phyloP scores from a whole-genome alignment of 2,888 invertebrate genomes.

The Pseudeuparius sepicola region DNA sequence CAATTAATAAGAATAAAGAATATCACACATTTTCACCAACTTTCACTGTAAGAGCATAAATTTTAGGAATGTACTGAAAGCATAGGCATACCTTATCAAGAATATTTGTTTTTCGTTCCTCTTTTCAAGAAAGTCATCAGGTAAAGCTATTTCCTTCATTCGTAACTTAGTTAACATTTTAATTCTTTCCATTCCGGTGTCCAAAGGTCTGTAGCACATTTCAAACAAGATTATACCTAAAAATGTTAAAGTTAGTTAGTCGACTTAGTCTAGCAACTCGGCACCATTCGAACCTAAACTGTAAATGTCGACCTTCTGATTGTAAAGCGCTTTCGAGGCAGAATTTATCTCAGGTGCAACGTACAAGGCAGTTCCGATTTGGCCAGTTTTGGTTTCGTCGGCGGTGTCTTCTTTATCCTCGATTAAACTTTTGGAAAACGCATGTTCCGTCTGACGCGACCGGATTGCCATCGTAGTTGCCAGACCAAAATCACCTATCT shows the following conservation, averaged over 20 bases:
- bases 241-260: conserved; percentile 16
- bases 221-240: conserved; percentile 89
- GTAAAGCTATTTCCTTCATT: conserved; percentile 57
- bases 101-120: conserved; percentile 47
- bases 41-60: too few relatives aligned
- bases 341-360: conserved; percentile 85
- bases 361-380: conserved; percentile 91
- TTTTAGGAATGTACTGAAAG: too few relatives aligned
- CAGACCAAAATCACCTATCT: conserved; percentile 96
- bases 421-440: conserved; percentile 25
- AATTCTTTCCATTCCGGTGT: conserved; percentile 84
- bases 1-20: too few relatives aligned
- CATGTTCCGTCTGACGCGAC: conserved; percentile 32
- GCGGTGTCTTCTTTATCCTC: conserved; percentile 29
- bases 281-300: conserved; percentile 52
- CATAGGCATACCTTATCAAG: conserved; percentile 54
- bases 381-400: conserved; percentile 56
- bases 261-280: background rate
- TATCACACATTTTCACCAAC: too few relatives aligned
- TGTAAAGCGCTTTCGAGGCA: conserved; percentile 63
- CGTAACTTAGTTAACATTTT: conserved; percentile 66
- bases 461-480: conserved; percentile 59
- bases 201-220: conserved; percentile 82
- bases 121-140: conserved; percentile 50
- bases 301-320: conserved; percentile 70